phyloP scores from a whole-genome alignment of 2,888 invertebrate species.

The Yponomeuta malinellus region DNA sequence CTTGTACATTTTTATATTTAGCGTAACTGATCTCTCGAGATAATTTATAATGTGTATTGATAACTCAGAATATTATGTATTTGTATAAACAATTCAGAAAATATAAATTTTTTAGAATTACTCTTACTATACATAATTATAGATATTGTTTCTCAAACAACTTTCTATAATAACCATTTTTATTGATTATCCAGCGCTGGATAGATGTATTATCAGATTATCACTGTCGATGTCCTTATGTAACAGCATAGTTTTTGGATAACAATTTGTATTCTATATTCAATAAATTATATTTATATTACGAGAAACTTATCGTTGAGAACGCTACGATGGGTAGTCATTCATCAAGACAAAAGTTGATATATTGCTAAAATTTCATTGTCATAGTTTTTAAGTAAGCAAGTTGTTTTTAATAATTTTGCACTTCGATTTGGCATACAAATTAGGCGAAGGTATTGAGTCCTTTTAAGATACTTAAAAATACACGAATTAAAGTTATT shows the following conservation, averaged over 20 bases:
- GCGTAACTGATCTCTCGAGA: slow-evolving; percentile 73
- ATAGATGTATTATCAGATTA: slow-evolving; percentile 53
- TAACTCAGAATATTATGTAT: slow-evolving; percentile 69
- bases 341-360: slow-evolving; percentile 62
- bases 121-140: slow-evolving; percentile 40
- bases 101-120: slow-evolving; percentile 64
- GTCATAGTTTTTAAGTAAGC: slow-evolving; percentile 73
- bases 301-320: slow-evolving; percentile 70
- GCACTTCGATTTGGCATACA: slow-evolving; percentile 68
- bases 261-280: slow-evolving; percentile 72
- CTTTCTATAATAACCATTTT: slow-evolving; percentile 47
- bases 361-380: slow-evolving; percentile 68
- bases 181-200: slow-evolving; percentile 56
- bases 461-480: slow-evolving; percentile 37
- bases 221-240: slow-evolving; percentile 69
- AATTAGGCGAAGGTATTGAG: slow-evolving; percentile 55
- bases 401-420: slow-evolving; percentile 55
- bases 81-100: slow-evolving; percentile 68
- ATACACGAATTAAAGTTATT: slow-evolving; percentile 62
- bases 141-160: slow-evolving; percentile 52
- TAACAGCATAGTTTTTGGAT: slow-evolving; percentile 72
- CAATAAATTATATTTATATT: slow-evolving; percentile 73
- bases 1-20: slow-evolving; percentile 73
- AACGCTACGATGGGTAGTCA: slow-evolving; percentile 69
- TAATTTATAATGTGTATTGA: slow-evolving; percentile 67